phyloP scores from a whole-genome alignment of 2,797 vertebrate species.

The Semotilus atromaculatus region DNA sequence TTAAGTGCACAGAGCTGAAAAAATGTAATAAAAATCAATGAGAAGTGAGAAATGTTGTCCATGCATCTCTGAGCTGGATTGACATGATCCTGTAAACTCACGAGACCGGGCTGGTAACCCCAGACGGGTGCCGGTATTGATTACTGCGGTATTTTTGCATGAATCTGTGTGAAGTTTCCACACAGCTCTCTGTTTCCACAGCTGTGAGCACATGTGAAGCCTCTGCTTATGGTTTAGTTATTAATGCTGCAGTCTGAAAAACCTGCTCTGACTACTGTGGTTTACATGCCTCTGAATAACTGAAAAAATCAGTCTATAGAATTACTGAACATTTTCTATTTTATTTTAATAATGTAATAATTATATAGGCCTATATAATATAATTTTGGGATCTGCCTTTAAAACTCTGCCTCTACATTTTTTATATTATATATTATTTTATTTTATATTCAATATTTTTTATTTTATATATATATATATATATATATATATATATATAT shows the following conservation, averaged over 20 bases:
- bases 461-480: too few species aligned
- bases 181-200: conserved; percentile 30
- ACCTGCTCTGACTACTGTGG: neutral
- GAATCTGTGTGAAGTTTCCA: conserved; percentile 18
- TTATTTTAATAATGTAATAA: too few species aligned
- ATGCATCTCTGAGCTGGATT: too few species aligned
- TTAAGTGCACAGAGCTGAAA: neutral
- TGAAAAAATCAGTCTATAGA: neutral
- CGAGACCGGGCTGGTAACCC: neutral
- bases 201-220: conserved; percentile 43
- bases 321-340: neutral
- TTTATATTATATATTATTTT: too few species aligned
- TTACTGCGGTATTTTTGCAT: neutral
- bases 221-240: neutral
- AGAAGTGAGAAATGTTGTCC: neutral
- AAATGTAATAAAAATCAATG: neutral
- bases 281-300: neutral
- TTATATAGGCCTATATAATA: too few species aligned
- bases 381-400: too few species aligned
- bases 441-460: too few species aligned
- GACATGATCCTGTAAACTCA: neutral
- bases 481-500: too few species aligned
- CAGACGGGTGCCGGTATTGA: neutral
- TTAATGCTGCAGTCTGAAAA: neutral
- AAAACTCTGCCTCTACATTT: too few species aligned